Conservation (phyloP, 2,113 vertebrate species). For the Pelmatolapia mariae region DNA sequence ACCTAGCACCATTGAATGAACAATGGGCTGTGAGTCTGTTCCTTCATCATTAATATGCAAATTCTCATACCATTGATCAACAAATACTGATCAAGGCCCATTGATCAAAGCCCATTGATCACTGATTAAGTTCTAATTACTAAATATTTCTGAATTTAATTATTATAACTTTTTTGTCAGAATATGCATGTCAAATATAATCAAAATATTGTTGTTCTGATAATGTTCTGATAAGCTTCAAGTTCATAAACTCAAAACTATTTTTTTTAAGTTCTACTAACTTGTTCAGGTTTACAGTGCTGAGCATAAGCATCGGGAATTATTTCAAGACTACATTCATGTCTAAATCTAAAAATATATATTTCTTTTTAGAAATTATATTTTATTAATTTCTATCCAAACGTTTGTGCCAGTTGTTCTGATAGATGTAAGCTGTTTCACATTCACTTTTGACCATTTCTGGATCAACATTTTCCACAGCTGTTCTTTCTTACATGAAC, state of each 20-base stretch:
- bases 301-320: background rate
- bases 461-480: background rate
- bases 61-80: background rate
- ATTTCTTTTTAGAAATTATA: background rate
- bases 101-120: background rate
- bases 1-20: rapidly evolving
- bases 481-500: background rate
- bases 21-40: background rate
- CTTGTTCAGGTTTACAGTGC: background rate
- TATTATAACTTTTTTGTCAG: background rate
- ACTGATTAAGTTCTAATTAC: background rate
- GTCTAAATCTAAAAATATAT: background rate
- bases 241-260: background rate
- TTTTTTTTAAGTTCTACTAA: background rate
- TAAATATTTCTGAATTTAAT: background rate
- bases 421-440: background rate
- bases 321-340: background rate
- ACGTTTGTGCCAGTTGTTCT: background rate
- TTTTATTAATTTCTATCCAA: background rate
- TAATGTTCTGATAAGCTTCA: background rate
- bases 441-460: background rate
- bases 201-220: background rate
- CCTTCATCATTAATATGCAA: background rate
- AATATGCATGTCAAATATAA: background rate
- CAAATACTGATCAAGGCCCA: background rate